These are phyloP conservation scores for Coptotermes formosanus DNA, from an alignment of 1,140 invertebrate genomes.

Conservation along the genomic window DNA sequence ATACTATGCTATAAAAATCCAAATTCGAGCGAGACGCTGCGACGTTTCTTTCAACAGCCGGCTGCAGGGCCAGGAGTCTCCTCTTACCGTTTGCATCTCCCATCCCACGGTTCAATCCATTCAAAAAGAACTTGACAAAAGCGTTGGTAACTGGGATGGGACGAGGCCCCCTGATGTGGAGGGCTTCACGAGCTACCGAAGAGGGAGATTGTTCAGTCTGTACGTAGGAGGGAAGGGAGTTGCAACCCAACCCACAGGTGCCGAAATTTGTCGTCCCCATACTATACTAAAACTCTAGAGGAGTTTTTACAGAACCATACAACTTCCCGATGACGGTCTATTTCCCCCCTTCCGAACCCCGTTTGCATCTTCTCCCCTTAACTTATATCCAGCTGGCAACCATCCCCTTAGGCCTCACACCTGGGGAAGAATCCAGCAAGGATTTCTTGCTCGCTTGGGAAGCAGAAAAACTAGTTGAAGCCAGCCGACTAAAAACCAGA, in stretches of 20 bases:
- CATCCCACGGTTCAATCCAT: constrained; percentile 21
- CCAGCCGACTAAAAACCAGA: constrained; percentile 10
- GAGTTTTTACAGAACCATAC: constrained; percentile 16
- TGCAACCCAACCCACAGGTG: constrained; percentile 28
- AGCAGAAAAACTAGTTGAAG: neutral
- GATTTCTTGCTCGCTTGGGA: constrained; percentile 26
- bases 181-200: constrained; percentile 26
- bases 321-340: constrained; percentile 14
- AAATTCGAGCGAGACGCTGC: constrained; percentile 11
- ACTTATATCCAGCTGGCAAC: neutral
- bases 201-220: neutral
- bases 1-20: neutral
- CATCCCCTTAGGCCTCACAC: constrained; percentile 7
- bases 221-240: neutral
- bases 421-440: constrained; percentile 26
- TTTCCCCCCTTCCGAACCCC: neutral
- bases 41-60: constrained; percentile 5
- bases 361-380: neutral
- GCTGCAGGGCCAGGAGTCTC: constrained; percentile 16
- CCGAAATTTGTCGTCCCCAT: neutral
- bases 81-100: constrained; percentile 3
- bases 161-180: neutral
- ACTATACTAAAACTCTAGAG: neutral
- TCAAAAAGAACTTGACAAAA: constrained; percentile 10
- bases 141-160: constrained; percentile 9